These are phyloP conservation scores for Charaxes varanes DNA, from an alignment of 1,140 invertebrate genomes.

Conservation along the genomic window DNA sequence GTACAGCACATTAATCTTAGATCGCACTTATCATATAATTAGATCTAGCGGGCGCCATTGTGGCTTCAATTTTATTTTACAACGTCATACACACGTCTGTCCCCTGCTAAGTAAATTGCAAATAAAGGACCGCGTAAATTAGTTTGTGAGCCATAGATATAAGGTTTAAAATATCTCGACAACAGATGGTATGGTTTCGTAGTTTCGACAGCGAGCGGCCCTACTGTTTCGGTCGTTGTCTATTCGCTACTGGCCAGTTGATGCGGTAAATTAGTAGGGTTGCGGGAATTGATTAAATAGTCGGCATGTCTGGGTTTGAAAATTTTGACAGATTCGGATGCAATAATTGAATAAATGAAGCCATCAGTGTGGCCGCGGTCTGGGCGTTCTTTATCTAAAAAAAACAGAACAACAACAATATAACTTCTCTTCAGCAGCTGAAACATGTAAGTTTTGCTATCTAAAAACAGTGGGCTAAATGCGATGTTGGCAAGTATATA, in stretches of 20 bases:
- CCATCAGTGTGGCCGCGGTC: too few species aligned
- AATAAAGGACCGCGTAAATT: constrained; percentile 24
- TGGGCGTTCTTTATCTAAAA: too few species aligned
- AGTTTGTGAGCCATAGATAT: constrained; percentile 16
- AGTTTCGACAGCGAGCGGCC: constrained; percentile 37
- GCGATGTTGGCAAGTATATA: neutral
- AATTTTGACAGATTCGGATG: too few species aligned
- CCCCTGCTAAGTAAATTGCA: constrained; percentile 47
- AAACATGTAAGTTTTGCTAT: too few species aligned
- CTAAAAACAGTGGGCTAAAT: too few species aligned
- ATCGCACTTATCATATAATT: constrained; percentile 72
- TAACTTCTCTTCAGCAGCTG: too few species aligned
- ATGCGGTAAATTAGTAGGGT: constrained; percentile 60
- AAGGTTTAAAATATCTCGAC: constrained; percentile 33
- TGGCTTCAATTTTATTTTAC: constrained; percentile 72
- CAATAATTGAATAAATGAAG: too few species aligned
- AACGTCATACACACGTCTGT: constrained; percentile 71
- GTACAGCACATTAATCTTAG: constrained; percentile 62
- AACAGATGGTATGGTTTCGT: constrained; percentile 23
- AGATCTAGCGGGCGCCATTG: constrained; percentile 66
- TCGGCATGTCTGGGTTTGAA: too few species aligned
- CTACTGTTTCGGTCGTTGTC: constrained; percentile 50
- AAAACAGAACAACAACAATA: too few species aligned
- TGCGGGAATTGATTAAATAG: too few species aligned
- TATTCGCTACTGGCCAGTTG: constrained; percentile 58